Percentiles rank a stretch among this genome's conserved stretches.
These are phyloP conservation scores for Yponomeuta plumbellus DNA, from an alignment of 2,888 invertebrate species.

Conservation along the genomic window DNA sequence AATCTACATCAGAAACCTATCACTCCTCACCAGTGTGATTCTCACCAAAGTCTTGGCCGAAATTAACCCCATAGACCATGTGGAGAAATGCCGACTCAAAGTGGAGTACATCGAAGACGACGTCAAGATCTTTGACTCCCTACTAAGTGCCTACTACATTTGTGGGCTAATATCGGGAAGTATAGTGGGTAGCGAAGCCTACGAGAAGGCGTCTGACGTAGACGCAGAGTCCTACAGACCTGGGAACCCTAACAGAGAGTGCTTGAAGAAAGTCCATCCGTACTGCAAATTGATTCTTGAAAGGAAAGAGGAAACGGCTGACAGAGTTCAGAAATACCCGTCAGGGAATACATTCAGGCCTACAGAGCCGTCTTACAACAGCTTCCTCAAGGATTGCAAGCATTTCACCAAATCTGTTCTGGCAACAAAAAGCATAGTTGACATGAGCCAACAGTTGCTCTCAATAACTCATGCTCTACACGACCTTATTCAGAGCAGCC, in stretches of 20 bases:
- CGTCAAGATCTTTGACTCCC: constrained; percentile 74
- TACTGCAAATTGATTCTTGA: constrained; percentile 59
- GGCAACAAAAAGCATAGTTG: constrained; percentile 43
- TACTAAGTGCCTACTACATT: constrained; percentile 76
- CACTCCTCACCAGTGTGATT: constrained; percentile 69
- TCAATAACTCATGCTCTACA: constrained; percentile 3
- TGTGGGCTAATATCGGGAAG: constrained; percentile 59
- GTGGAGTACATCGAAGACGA: constrained; percentile 82
- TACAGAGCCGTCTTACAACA: constrained; percentile 62
- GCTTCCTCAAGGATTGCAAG: constrained; percentile 70
- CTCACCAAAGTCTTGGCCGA: constrained; percentile 77
- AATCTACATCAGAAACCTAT: constrained; percentile 26
- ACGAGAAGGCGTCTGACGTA: constrained; percentile 45
- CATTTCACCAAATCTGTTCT: constrained; percentile 65
- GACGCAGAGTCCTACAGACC: constrained; percentile 33
- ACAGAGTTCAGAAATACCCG: constrained; percentile 58
- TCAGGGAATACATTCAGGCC: constrained; percentile 76
- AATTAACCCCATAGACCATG: constrained; percentile 87
- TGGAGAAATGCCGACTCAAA: constrained; percentile 85
- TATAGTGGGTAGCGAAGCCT: constrained; percentile 44
- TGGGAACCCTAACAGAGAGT: constrained; percentile 31
- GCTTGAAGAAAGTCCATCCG: constrained; percentile 60
- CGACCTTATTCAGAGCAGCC: not conserved
- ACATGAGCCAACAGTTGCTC: constrained; percentile 40
- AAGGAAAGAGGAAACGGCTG: constrained; percentile 49